These are phyloP conservation scores for Lycaon pictus DNA, from an alignment of 2,113 vertebrate genomes.

Conservation along the genomic window DNA sequence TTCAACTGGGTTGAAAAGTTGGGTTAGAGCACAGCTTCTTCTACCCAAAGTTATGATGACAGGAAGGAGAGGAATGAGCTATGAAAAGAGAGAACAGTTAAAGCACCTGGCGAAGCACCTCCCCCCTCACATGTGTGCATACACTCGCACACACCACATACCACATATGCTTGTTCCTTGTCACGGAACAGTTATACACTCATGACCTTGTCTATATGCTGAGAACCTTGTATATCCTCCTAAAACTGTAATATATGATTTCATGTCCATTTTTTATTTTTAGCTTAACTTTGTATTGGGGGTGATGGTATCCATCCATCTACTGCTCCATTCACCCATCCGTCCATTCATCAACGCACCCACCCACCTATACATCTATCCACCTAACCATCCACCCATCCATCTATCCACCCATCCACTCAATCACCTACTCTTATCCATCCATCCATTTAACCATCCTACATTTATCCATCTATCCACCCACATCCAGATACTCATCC, in stretches of 20 bases:
- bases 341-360: fast-evolving
- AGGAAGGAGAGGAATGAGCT: background rate
- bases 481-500: background rate
- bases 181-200: background rate
- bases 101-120: background rate
- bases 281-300: background rate
- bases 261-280: fast-evolving
- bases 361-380: background rate
- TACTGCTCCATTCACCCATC: too few species aligned
- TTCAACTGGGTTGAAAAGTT: too few species aligned
- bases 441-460: fast-evolving
- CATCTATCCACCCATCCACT: fast-evolving
- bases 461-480: too few species aligned
- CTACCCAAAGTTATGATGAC: fast-evolving
- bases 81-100: background rate
- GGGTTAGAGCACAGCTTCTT: background rate
- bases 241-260: background rate
- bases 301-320: background rate
- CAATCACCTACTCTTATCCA: fast-evolving
- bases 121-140: fast-evolving
- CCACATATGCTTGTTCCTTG: background rate
- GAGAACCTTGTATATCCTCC: fast-evolving
- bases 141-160: too few species aligned
- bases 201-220: background rate
- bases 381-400: background rate